These are phyloP conservation scores for Chesias legatella DNA, from an alignment of 2,888 invertebrate genomes.

Conservation along the genomic window DNA sequence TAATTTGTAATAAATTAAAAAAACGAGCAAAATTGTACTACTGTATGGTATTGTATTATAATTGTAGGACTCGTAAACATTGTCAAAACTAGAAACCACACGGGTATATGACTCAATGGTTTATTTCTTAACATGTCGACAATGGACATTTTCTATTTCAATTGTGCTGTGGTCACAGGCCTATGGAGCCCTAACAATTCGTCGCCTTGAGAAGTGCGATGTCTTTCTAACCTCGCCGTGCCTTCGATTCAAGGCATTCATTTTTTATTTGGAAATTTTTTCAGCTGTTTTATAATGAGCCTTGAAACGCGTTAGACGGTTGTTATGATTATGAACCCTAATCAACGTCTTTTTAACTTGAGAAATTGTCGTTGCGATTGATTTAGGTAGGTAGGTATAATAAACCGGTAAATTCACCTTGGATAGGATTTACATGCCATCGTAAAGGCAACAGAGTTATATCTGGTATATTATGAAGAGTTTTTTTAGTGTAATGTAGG, in stretches of 20 bases:
- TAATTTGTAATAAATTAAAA: too few species aligned
- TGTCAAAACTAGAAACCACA: too few species aligned
- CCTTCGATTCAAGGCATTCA: conserved; percentile 44
- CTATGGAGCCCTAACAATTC: conserved; percentile 18
- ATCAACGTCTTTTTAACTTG: conserved; percentile 8
- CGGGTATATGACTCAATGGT: too few species aligned
- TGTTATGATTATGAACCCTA: not conserved
- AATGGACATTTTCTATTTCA: not conserved
- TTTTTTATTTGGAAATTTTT: conserved; percentile 41
- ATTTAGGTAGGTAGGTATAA: not conserved
- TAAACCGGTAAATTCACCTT: not conserved
- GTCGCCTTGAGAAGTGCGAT: conserved; percentile 46
- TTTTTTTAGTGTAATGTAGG: too few species aligned
- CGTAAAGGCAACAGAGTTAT: too few species aligned
- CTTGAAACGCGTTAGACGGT: conserved; percentile 27
- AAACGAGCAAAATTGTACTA: too few species aligned
- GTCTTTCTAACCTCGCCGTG: conserved; percentile 45
- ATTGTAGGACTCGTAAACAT: too few species aligned
- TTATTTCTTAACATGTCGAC: not conserved
- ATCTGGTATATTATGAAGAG: too few species aligned
- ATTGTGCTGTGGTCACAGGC: not conserved
- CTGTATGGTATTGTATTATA: too few species aligned
- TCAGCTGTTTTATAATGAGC: conserved; percentile 27
- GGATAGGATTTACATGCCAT: not conserved
- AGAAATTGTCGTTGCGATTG: conserved; percentile 3